Conservation (phyloP, 1,140 invertebrate genomes). For the Plodia interpunctella region DNA sequence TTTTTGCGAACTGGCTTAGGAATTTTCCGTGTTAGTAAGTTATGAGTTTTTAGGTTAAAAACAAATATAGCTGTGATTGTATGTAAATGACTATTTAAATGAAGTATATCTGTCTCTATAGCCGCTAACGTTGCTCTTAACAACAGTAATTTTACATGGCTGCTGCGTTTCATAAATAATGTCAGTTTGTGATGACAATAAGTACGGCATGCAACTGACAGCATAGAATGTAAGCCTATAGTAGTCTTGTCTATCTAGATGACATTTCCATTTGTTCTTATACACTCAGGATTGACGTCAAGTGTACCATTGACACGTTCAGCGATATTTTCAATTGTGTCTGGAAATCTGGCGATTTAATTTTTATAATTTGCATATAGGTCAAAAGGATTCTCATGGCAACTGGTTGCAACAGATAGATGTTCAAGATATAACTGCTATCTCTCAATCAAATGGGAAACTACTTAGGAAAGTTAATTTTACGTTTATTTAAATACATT, state of each 20-base stretch:
- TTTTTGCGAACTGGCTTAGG: neutral
- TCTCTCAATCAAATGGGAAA: too few species aligned
- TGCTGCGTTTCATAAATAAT: neutral
- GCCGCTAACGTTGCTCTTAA: too few species aligned
- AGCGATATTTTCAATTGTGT: too few species aligned
- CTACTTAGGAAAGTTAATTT: too few species aligned
- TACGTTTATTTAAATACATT: too few species aligned
- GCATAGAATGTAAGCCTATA: neutral
- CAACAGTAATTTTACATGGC: constrained; percentile 5
- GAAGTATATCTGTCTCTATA: neutral
- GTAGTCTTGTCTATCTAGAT: neutral
- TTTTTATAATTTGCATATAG: too few species aligned
- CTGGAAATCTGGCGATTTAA: too few species aligned
- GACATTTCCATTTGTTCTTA: neutral
- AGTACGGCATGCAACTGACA: neutral
- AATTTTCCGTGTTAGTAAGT: neutral
- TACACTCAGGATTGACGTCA: too few species aligned
- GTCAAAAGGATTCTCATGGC: too few species aligned
- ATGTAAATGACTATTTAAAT: neutral
- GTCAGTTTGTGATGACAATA: neutral
- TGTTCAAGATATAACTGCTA: too few species aligned
- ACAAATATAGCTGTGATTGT: neutral
- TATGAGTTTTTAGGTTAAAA: neutral
- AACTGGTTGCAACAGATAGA: too few species aligned
- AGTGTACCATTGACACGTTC: too few species aligned